These are phyloP conservation scores for Ischnus inquisitorius DNA, from an alignment of 2,888 invertebrate genomes.

Conservation along the genomic window DNA sequence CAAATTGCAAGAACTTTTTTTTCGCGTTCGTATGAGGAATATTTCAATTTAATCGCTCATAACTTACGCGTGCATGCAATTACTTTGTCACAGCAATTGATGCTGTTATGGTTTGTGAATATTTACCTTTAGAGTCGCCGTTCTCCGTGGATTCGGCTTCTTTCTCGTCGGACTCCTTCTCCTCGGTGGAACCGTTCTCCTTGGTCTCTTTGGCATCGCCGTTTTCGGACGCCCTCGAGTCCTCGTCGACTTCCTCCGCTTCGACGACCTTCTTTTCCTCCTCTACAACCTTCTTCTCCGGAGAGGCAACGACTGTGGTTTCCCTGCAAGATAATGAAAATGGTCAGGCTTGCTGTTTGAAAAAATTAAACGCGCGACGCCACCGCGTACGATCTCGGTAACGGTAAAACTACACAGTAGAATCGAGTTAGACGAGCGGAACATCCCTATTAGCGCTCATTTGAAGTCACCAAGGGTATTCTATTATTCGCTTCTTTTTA, in stretches of 20 bases:
- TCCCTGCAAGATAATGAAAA: slow-evolving; percentile 76
- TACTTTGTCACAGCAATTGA: background rate
- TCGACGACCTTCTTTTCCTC: slow-evolving; percentile 85
- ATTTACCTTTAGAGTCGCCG: slow-evolving; percentile 85
- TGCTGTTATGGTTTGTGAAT: background rate
- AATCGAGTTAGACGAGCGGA: slow-evolving; percentile 2
- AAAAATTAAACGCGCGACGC: background rate
- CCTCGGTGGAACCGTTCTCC: slow-evolving; percentile 85
- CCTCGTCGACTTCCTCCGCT: slow-evolving; percentile 85
- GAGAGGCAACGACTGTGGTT: slow-evolving; percentile 83
- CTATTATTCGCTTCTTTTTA: background rate
- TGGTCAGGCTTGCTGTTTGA: background rate
- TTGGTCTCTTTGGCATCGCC: slow-evolving; percentile 83
- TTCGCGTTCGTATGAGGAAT: slow-evolving; percentile 1
- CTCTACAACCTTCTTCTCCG: slow-evolving; percentile 85
- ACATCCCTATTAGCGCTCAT: slow-evolving; percentile 7
- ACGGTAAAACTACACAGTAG: background rate
- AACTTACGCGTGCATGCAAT: background rate
- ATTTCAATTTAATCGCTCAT: background rate
- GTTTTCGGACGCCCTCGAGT: slow-evolving; percentile 84
- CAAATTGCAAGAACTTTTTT: background rate
- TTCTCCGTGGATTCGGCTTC: slow-evolving; percentile 85
- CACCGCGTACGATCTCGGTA: background rate
- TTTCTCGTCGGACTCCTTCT: slow-evolving; percentile 84
- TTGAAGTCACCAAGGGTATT: background rate